A percentile compares a stretch with the other conserved stretches of the same genome.
Evolutionary conservation across 2,888 invertebrate species (phyloP).

Genomic region (Phengaris alcon): DNA sequence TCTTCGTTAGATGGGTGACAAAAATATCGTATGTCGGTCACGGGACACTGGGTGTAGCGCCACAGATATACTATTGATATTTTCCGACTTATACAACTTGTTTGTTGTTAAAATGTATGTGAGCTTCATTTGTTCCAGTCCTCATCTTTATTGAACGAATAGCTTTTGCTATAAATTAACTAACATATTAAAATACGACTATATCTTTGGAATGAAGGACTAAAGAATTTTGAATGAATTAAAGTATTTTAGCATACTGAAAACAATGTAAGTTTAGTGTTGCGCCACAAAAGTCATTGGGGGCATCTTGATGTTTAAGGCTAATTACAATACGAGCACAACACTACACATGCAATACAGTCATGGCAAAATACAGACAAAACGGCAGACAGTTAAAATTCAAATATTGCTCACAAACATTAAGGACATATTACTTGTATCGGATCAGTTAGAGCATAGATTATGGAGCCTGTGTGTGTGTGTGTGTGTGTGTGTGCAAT

Average conservation of each 20-base stretch:
- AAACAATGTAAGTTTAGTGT: conserved; percentile 15
- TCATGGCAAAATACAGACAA: not conserved
- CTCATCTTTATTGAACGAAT: too few species aligned
- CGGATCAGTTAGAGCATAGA: too few species aligned
- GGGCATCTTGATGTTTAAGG: conserved; percentile 31
- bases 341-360: conserved; percentile 5
- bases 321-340: conserved; percentile 28
- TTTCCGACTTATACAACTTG: conserved; percentile 9
- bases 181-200: too few species aligned
- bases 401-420: not conserved
- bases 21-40: conserved; percentile 31
- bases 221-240: not conserved
- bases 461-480: too few species aligned
- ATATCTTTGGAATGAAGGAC: not conserved
- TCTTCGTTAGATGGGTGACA: conserved; percentile 19
- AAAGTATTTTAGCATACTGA: not conserved
- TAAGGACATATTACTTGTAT: too few species aligned
- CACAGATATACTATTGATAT: conserved; percentile 32
- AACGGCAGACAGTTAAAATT: not conserved
- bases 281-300: conserved; percentile 46
- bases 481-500: too few species aligned
- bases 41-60: conserved; percentile 38
- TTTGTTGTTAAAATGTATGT: too few species aligned
- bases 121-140: too few species aligned
- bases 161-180: too few species aligned